Base-by-base conservation (phyloP, 1,140 invertebrate genomes). In the Parapsyche elsis region DNA sequence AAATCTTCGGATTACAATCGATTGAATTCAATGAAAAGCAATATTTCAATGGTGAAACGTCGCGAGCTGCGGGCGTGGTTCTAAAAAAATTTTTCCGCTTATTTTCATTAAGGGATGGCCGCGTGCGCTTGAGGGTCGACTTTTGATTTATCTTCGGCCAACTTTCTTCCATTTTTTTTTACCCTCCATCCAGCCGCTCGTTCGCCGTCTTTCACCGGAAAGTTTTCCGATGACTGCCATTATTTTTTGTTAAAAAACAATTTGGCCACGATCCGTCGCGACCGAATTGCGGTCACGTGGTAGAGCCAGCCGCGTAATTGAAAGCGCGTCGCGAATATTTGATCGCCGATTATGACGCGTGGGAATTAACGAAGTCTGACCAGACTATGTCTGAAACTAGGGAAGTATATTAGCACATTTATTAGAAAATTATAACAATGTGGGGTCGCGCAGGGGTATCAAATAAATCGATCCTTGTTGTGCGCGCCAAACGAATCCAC, bases 161-260 rank as follows among this genome's bases (percentile, higher is more conserved):
- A 53, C 12, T 53, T 53, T 53, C 16, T 53, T 53, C 49, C 45
- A n/a, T n/a, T n/a, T n/a, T n/a, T 38, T 53, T 53, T 38, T 38
- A 4, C 30, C 7, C 30, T 38, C 30, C 7, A 1, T 38, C 12
- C 49, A 12, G 49, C 16, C 49, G 10, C 16, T 53, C 49, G 4
- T 53, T 53, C 49, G 49, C 49, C 49, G 10, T 53, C 49, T 53
- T 53, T 53, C 12, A 16, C 49, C 49, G 49, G 49, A 71, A 71
- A 71, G 24, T 71, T 30, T 71, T 71, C 24, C 70, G 24, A 71
- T 45, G 70, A 71, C 70, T 45, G 70, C 70, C 70, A 71, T 71
- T 71, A 71, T 71, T 71, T 71, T 71, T 71, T 71, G 70, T 71
- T 71, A 71, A 71, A 71, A 71, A 71, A 71, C 70, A 71, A 71